Conservation (phyloP, 2,113 vertebrate genomes). For the Tetraodon nigroviridis region DNA sequence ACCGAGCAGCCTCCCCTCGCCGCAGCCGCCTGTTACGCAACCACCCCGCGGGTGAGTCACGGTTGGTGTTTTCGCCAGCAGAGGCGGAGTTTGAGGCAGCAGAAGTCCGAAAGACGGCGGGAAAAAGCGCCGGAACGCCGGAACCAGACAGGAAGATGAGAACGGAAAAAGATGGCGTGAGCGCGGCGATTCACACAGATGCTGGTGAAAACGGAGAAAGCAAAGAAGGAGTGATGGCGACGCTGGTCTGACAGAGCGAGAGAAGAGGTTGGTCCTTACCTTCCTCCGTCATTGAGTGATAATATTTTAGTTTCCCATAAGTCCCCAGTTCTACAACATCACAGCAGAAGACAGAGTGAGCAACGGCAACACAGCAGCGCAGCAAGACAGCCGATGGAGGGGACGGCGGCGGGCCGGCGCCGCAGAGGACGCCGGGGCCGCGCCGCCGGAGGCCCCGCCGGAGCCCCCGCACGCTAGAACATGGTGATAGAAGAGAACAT, state of each 20-base stretch:
- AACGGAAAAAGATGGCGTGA: slow-evolving; percentile 37
- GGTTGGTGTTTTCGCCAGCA: too few relatives aligned
- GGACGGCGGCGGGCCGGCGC: slow-evolving; percentile 46
- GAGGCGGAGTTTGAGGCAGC: too few relatives aligned
- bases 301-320: slow-evolving; percentile 99
- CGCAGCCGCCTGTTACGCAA: slow-evolving; percentile 53
- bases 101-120: too few relatives aligned
- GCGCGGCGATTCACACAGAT: slow-evolving; percentile 69
- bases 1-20: slow-evolving; percentile 23
- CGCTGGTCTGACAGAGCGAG: slow-evolving; percentile 71
- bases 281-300: slow-evolving; percentile 99
- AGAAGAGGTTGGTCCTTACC: slow-evolving; percentile 85
- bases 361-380: slow-evolving; percentile 82
- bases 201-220: slow-evolving; percentile 76
- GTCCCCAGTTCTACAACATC: slow-evolving; percentile 98
- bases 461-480: slow-evolving; percentile 6
- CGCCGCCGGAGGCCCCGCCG: not conserved
- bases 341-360: slow-evolving; percentile 97
- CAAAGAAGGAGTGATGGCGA: slow-evolving; percentile 50
- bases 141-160: slow-evolving; percentile 12
- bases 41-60: slow-evolving; percentile 66
- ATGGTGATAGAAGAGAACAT: slow-evolving; percentile 28
- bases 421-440: slow-evolving; percentile 50
- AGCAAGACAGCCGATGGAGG: slow-evolving; percentile 64
- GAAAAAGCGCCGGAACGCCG: too few relatives aligned